Base-by-base conservation (phyloP, 2,888 invertebrate species). In the Leptopilina syphax region DNA sequence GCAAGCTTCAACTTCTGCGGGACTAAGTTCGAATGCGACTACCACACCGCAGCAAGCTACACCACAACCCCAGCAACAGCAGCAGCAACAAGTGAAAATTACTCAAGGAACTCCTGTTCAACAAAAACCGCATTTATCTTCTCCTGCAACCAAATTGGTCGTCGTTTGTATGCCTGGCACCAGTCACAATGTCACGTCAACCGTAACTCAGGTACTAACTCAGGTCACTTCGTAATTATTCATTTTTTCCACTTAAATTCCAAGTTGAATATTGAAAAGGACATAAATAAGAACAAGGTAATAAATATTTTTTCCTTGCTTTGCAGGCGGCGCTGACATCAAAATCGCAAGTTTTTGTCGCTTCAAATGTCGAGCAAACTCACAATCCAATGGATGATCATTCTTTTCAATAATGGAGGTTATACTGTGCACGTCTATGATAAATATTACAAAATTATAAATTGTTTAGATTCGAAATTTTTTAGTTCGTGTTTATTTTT, bases 111-210 rank as follows among this genome's bases (percentile, higher is more conserved):
- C 81, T 77, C 79, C 86, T n/a, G 79, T 65, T 12, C 89, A 89
- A 79, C 86, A 88, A 79, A 87, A 89, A 41, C 84, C 90, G 63
- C 92, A 91, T 77, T 78, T 89, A 73, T 87, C 86, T 65, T 91
- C 89, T 77, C 86, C 91, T n/a, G 91, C 92, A 54, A 91, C 93
- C 41, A 94, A 94, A 87, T 85, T 94, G 80, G 93, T 94, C 12
- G 93, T 94, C 18, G 93, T 94, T 73, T 92, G 93, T 82, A 92
- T 93, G 91, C 87, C 92, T 0, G 87, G 87, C 77, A 90, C 87
- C 76, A 88, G 89, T 79, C 90, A 92, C 57, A 88, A 85, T 2
- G 91, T 88, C 65, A 88, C 92, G 4, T 63, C 86, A 7, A 85
- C 89, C 4, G 87, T 91, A 4, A 85, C 89, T n/a, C 91, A 91